phyloP scores from a whole-genome alignment of 2,888 invertebrate genomes.

The Heliconius hortense region DNA sequence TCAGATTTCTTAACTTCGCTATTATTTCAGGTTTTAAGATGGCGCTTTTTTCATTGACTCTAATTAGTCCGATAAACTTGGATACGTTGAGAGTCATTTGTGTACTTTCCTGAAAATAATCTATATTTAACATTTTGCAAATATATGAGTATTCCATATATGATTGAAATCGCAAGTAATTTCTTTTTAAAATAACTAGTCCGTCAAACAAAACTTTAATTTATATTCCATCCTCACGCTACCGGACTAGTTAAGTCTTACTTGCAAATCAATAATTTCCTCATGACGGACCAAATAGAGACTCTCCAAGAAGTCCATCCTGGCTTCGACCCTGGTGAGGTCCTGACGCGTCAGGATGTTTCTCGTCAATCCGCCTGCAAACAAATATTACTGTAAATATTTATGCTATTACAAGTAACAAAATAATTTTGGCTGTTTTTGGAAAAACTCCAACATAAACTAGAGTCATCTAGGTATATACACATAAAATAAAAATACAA shows the following conservation, averaged over 20 bases:
- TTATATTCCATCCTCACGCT: not conserved
- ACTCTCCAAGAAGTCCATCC: slow-evolving; percentile 35
- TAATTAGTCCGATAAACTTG: slow-evolving; percentile 11
- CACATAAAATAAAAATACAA: too few relatives aligned
- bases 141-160: not conserved
- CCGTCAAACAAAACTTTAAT: not conserved
- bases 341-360: slow-evolving; percentile 86
- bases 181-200: slow-evolving; percentile 10
- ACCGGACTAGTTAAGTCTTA: slow-evolving; percentile 25
- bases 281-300: slow-evolving; percentile 36
- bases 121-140: not conserved
- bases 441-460: too few relatives aligned
- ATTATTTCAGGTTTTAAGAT: slow-evolving; percentile 39
- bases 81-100: slow-evolving; percentile 23
- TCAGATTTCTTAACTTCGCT: slow-evolving; percentile 44
- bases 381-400: slow-evolving; percentile 19
- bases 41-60: slow-evolving; percentile 13
- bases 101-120: slow-evolving; percentile 35
- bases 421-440: too few relatives aligned
- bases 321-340: slow-evolving; percentile 88
- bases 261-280: slow-evolving; percentile 34
- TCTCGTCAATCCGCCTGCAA: slow-evolving; percentile 81
- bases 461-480: too few relatives aligned
- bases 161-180: slow-evolving; percentile 10
- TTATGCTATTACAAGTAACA: not conserved